Percentiles rank a stretch among this genome's conserved stretches.
These are phyloP conservation scores for Xylocopa sonorina DNA, from an alignment of 1,140 invertebrate species.

Conservation along the genomic window DNA sequence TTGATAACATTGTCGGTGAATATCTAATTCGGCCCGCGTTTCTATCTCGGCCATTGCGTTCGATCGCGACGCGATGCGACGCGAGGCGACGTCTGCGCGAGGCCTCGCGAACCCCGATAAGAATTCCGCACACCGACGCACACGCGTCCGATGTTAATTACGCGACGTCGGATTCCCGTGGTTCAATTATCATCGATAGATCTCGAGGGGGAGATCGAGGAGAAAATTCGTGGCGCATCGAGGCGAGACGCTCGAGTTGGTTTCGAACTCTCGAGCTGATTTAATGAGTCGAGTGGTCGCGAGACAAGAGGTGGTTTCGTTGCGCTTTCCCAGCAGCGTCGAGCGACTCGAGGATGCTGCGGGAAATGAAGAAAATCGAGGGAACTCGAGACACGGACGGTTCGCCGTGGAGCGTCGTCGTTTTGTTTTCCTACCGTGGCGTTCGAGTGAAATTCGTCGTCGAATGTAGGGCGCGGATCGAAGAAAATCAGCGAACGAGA, in stretches of 20 bases:
- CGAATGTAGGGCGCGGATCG: background rate
- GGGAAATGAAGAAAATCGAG: constrained; percentile 12
- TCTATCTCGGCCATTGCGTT: background rate
- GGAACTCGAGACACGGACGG: background rate
- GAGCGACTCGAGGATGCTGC: background rate
- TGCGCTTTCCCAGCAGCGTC: constrained; percentile 2
- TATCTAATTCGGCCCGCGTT: constrained; percentile 33
- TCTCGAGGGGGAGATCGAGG: background rate
- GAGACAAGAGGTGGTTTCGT: constrained; percentile 29
- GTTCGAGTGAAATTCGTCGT: background rate
- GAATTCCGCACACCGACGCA: background rate
- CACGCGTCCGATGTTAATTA: background rate
- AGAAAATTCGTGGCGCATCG: constrained; percentile 19
- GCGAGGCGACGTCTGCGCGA: background rate
- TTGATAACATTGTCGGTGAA: constrained; percentile 47
- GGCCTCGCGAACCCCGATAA: constrained; percentile 12
- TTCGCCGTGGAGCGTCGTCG: background rate
- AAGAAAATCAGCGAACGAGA: background rate
- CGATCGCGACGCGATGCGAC: too few species aligned
- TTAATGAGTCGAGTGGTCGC: constrained; percentile 35
- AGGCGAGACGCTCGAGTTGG: constrained; percentile 1
- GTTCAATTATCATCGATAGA: background rate
- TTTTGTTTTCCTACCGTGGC: background rate
- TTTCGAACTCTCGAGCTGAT: constrained; percentile 45
- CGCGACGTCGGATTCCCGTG: background rate